Conservation (phyloP, 2,797 vertebrate species). For the Bradypodion pumilum region DNA sequence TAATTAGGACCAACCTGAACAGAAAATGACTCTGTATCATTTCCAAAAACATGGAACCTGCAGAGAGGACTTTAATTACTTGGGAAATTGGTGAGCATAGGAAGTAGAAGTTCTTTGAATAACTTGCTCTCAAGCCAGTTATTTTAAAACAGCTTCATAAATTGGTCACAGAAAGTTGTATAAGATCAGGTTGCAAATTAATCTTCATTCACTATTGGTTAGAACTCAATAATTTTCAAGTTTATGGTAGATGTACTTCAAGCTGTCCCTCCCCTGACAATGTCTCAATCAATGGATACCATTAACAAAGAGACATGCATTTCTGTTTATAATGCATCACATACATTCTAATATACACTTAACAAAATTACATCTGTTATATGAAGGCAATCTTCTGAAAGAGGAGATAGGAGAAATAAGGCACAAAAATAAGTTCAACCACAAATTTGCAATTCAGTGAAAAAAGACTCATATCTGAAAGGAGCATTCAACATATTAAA, state of each 20-base stretch:
- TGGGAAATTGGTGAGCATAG: too few relatives aligned
- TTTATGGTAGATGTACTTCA: neutral
- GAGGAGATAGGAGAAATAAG: neutral
- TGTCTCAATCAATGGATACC: neutral
- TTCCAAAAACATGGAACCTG: too few relatives aligned
- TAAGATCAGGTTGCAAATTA: neutral
- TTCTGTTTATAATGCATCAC: neutral
- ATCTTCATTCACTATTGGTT: neutral
- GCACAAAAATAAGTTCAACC: neutral
- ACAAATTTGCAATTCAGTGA: neutral
- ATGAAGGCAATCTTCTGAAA: neutral
- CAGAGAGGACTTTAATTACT: neutral
- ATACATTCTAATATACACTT: neutral
- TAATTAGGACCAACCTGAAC: too few relatives aligned
- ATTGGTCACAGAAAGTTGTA: neutral
- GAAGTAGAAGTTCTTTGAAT: neutral
- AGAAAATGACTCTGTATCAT: too few relatives aligned
- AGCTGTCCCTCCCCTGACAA: neutral
- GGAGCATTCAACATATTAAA: neutral
- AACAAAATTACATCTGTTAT: neutral
- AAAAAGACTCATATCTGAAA: neutral
- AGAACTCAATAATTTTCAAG: neutral
- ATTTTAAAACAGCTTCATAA: neutral
- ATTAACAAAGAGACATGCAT: neutral
- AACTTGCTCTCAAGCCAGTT: neutral